phyloP scores from a whole-genome alignment of 2,113 vertebrate genomes.

The human (Homo sapiens) region DNA sequence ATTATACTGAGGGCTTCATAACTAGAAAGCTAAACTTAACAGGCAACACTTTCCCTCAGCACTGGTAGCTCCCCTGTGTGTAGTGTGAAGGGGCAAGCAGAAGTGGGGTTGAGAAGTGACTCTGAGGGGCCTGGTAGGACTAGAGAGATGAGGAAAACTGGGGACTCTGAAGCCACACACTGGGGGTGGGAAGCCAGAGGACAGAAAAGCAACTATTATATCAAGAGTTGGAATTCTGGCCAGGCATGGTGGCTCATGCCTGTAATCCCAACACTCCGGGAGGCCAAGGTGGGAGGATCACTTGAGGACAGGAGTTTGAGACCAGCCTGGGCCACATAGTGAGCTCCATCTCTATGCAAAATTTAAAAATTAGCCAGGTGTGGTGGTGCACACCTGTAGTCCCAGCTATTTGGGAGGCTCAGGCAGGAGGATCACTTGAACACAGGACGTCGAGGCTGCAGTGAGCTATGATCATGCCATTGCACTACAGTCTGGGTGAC shows the following conservation, averaged over 20 bases:
- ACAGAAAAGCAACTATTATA: not conserved
- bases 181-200: not conserved
- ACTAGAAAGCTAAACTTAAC: not conserved
- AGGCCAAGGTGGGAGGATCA: no score
- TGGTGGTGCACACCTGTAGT: no score
- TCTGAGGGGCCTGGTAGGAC: not conserved
- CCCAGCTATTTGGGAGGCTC: no score
- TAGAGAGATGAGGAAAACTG: not conserved
- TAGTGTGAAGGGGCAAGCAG: not conserved
- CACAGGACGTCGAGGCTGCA: no score
- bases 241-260: not conserved
- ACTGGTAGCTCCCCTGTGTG: not conserved
- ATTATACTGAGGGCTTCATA: not conserved
- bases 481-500: no score
- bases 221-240: not conserved
- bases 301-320: no score
- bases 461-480: no score
- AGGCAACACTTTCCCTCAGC: not conserved
- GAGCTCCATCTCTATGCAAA: no score
- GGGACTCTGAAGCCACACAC: not conserved
- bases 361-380: no score
- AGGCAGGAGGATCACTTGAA: no score
- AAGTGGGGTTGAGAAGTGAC: not conserved
- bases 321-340: no score
- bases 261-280: no score